Evolutionary conservation across 1,140 invertebrate species (phyloP), one percentile per base, ranked within the genome.

Genomic region (Latrodectus geometricus): DNA sequence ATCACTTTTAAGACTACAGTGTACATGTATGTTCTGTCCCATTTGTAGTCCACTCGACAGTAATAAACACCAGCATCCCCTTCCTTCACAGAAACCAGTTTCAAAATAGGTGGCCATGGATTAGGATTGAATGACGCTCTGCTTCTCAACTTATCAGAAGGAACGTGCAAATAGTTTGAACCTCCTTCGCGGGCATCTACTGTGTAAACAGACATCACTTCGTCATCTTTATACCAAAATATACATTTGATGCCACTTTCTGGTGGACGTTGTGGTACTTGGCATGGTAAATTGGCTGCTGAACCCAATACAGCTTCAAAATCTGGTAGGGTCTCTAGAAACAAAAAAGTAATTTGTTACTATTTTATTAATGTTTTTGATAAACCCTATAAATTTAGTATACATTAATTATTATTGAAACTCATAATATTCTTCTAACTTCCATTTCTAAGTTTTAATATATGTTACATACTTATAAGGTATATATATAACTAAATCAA

Each of bases 1-100:
- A 96, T 95, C 89, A 97, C 94, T 88, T 94, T 94, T 79, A 97
- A 93, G 87, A 95, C 94, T 88, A 96, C 94, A 89, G 94, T 94
- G 89, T 94, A 94, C 91, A 96, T 96, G 86, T 94, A 94, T 61
- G 95, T 96, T 9, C 95, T 96, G 52, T 95, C 95, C 86, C 95
- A 94, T 81, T 94, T 93, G 90, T 96, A 97, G 91, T 97, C 96
- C 66, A 96, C 95, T 68, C 89, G 83, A 72, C 89, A 89, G 56
- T 88, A 87, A 17, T 89, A 89, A 9, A 89, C 89, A 9, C 89
- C 88, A 56, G 77, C 83, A 74, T 89, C 89, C 0, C 54, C 73
- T 61, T 88, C 86, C 50, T 83, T 83, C 17, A 97, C 95, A 50
- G 94, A 94, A 89, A 95, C 94, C 68, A 97, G 92, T 61, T 94